A percentile compares a stretch with the other conserved stretches of the same genome.
These are phyloP conservation scores for Galerucella nymphaeae DNA, from an alignment of 2,888 invertebrate genomes.

Conservation along the genomic window DNA sequence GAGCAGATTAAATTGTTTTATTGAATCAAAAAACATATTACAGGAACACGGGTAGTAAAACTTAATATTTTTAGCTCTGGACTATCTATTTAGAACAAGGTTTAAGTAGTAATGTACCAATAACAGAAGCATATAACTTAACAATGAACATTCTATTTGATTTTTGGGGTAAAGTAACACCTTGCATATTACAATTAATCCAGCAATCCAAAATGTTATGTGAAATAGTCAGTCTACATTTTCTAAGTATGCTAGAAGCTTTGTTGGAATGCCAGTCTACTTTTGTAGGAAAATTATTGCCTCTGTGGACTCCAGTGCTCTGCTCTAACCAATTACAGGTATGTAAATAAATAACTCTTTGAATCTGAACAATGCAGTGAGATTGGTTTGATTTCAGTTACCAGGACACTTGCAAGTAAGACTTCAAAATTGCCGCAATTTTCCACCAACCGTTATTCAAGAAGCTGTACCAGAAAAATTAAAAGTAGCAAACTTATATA, in stretches of 20 bases:
- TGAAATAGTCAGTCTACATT: slow-evolving; percentile 97
- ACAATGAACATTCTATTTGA: slow-evolving; percentile 89
- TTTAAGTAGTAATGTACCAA: slow-evolving; percentile 74
- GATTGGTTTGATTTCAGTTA: slow-evolving; percentile 70
- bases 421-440: slow-evolving; percentile 88
- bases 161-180: slow-evolving; percentile 99
- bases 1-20: too few relatives aligned
- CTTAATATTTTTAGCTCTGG: slow-evolving; percentile 77
- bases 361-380: too few relatives aligned
- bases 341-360: slow-evolving; percentile 44
- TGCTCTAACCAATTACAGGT: slow-evolving; percentile 90
- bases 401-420: slow-evolving; percentile 90
- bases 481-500: slow-evolving; percentile 63
- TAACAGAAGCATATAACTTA: slow-evolving; percentile 77
- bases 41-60: background rate
- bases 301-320: slow-evolving; percentile 96
- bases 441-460: slow-evolving; percentile 71
- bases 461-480: slow-evolving; percentile 64
- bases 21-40: too few relatives aligned
- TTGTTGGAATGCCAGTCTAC: slow-evolving; percentile 95
- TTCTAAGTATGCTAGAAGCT: slow-evolving; percentile 93
- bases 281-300: slow-evolving; percentile 88
- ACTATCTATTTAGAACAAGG: slow-evolving; percentile 96
- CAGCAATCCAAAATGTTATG: slow-evolving; percentile 94
- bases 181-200: slow-evolving; percentile 91